A percentile compares a stretch with the other conserved stretches of the same genome.
Evolutionary conservation across 2,888 invertebrate species (phyloP).

Genomic region (Mayetiola destructor): DNA sequence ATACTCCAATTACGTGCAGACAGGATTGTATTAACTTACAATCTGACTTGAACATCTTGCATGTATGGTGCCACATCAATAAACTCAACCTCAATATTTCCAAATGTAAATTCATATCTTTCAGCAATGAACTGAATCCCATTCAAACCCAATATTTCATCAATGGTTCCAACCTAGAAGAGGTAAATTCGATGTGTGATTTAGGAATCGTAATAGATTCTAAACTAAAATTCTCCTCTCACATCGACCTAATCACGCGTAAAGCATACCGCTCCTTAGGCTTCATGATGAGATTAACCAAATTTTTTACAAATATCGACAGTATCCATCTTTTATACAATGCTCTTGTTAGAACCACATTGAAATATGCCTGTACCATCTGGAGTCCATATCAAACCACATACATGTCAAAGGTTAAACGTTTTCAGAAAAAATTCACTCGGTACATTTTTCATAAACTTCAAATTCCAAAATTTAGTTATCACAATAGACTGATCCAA

Average conservation of each 20-base stretch:
- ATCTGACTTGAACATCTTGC: too few relatives aligned
- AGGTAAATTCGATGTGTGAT: background rate
- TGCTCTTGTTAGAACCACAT: too few relatives aligned
- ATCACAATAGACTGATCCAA: too few relatives aligned
- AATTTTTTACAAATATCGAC: background rate
- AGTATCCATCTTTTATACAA: background rate
- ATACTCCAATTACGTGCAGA: too few relatives aligned
- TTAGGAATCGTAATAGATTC: background rate
- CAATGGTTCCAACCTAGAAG: background rate
- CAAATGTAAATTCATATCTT: background rate
- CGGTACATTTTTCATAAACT: background rate
- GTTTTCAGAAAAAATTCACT: background rate
- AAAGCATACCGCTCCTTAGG: background rate
- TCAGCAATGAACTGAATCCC: background rate
- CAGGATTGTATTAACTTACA: too few relatives aligned
- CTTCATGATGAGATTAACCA: too few relatives aligned
- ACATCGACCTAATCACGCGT: too few relatives aligned
- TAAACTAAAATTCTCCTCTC: too few relatives aligned
- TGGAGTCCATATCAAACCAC: background rate
- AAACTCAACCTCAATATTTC: background rate
- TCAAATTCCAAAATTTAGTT: background rate
- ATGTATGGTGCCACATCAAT: too few relatives aligned
- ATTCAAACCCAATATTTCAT: background rate
- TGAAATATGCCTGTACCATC: background rate
- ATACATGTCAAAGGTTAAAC: background rate